phyloP scores from a whole-genome alignment of 2,113 vertebrate species.

The Zeus faber region DNA sequence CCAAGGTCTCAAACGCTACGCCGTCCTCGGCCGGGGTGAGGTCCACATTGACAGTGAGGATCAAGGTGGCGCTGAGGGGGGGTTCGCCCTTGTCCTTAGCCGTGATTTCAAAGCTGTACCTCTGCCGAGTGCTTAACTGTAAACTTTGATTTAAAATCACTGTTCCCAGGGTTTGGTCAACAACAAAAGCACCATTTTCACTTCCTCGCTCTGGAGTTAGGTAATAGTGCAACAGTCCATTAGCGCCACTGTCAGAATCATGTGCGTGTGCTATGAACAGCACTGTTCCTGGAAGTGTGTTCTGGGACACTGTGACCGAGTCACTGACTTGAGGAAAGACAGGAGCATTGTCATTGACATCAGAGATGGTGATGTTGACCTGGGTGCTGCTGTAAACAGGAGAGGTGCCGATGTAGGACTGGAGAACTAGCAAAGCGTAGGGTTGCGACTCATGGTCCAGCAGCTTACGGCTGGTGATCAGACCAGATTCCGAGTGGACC shows the following conservation, averaged over 20 bases:
- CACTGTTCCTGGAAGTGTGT: slow-evolving; percentile 75
- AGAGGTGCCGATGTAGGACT: slow-evolving; percentile 75
- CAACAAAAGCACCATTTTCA: slow-evolving; percentile 58
- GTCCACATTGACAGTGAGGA: slow-evolving; percentile 73
- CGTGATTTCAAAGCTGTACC: slow-evolving; percentile 67
- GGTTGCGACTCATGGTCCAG: slow-evolving; percentile 84
- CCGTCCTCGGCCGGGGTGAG: slow-evolving; percentile 47
- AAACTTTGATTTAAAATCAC: slow-evolving; percentile 76
- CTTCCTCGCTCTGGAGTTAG: slow-evolving; percentile 52
- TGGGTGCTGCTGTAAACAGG: slow-evolving; percentile 79
- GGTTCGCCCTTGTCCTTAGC: slow-evolving; percentile 82
- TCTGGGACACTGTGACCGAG: slow-evolving; percentile 66
- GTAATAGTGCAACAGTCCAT: slow-evolving; percentile 79
- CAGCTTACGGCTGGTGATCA: slow-evolving; percentile 72
- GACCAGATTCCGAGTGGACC: slow-evolving; percentile 79
- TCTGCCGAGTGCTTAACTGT: slow-evolving; percentile 17
- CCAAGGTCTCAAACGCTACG: slow-evolving; percentile 82
- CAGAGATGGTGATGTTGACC: slow-evolving; percentile 81
- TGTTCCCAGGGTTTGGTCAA: slow-evolving; percentile 76
- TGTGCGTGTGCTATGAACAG: slow-evolving; percentile 85
- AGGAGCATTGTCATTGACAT: slow-evolving; percentile 86
- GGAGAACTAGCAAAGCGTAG: slow-evolving; percentile 74
- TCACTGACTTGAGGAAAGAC: slow-evolving; percentile 72
- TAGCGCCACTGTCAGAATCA: slow-evolving; percentile 83
- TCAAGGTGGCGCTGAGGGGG: slow-evolving; percentile 69